Evolutionary conservation across 2,888 invertebrate species (phyloP).

Genomic region (Timandra comae): DNA sequence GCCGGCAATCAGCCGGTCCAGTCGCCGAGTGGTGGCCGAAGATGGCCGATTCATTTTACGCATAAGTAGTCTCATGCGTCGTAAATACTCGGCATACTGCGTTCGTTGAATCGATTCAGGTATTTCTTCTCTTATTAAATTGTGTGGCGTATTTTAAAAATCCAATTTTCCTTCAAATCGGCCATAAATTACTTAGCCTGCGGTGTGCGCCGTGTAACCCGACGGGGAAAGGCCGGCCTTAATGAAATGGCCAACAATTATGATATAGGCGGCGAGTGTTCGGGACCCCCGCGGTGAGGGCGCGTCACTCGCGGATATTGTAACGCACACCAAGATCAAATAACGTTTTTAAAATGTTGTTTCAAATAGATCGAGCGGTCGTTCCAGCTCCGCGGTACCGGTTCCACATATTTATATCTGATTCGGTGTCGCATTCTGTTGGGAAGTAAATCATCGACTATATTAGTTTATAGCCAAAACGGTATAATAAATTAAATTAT

Average conservation of each 20-base stretch:
- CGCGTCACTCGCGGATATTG: neutral
- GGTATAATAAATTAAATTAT: no score
- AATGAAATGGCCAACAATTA: conserved; percentile 59
- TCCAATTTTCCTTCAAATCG: conserved; percentile 62
- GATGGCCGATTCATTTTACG: conserved; percentile 33
- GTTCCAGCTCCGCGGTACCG: neutral
- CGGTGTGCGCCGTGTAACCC: conserved; percentile 47
- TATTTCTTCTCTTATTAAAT: conserved; percentile 29
- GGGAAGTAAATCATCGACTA: neutral
- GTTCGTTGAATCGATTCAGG: conserved; percentile 27
- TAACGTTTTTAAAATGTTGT: neutral
- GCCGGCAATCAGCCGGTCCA: conserved; percentile 23
- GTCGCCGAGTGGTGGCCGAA: conserved; percentile 14
- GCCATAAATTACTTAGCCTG: conserved; percentile 55
- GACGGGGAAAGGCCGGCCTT: conserved; percentile 38
- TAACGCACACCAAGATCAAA: neutral
- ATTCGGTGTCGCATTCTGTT: no score
- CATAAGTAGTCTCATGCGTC: conserved; percentile 27
- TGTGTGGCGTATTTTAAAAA: conserved; percentile 42
- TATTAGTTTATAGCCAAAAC: no score
- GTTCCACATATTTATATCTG: neutral
- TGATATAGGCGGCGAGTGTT: conserved; percentile 36
- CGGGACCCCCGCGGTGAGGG: conserved; percentile 29
- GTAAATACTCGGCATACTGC: conserved; percentile 28
- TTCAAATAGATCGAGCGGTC: neutral